Evolutionary conservation across 2,888 invertebrate genomes (phyloP), one percentile per base, ranked within the genome.

Genomic region (Hypselothyrea guttata): DNA sequence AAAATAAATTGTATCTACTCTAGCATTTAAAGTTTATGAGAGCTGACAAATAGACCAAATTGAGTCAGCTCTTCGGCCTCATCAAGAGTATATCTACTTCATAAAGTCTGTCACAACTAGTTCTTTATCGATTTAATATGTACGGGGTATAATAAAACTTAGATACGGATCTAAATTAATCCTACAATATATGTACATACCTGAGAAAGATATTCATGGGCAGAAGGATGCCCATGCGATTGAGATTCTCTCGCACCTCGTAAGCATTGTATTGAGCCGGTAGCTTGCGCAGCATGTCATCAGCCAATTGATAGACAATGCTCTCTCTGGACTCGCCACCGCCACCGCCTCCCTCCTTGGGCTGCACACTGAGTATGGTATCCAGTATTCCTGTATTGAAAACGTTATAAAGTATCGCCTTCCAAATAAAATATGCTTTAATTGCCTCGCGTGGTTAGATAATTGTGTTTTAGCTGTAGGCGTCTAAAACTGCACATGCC

Each of bases 171-270:
- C n/a, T n/a, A n/a, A n/a, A n/a, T n/a, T 8, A 31, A 7, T 31
- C 31, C 31, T 31, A 31, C 31, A n/a, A 27, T 27, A 13, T 40
- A 11, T 40, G 30, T n/a, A 9, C 27, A 40, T 63, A 92, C 93
- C 93, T 91, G 49, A 98, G 91, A 90, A 98, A 98, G 83, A 98
- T 98, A 88, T 98, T 98, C 96, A 98, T 97, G 0, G 98, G 98
- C 47, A 97, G 91, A 52, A 98, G 92, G 8, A 96, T 94, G 0
- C 98, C 98, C 97, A 98, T 97, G 81, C 96, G 93, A 71, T 93
- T 94, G 34, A 98, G 90, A 1, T 97, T 95, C 87, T 98, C 98
- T 87, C 94, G 94, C 1, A 96, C 96, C 92, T 98, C 98, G 89
- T 96, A 97, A 60, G 93, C 93, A 71, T 97, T 93, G 86, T 98